Evolutionary conservation across 2,113 vertebrate species (phyloP).

Genomic region (Chloebia gouldiae): DNA sequence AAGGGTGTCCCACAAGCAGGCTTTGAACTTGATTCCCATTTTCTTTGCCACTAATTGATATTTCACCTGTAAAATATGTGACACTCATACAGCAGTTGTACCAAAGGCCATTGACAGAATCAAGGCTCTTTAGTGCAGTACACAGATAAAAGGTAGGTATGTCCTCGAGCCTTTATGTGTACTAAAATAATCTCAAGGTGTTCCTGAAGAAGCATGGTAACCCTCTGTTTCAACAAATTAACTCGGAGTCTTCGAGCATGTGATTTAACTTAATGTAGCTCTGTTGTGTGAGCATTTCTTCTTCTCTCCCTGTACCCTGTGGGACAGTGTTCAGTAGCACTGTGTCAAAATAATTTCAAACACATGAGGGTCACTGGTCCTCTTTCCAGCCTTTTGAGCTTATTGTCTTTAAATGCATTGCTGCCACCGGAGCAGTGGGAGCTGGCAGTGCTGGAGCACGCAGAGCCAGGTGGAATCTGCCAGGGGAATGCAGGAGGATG

Average conservation of each 20-base stretch:
- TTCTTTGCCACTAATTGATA: not conserved
- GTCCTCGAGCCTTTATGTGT: not conserved
- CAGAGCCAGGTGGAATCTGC: not conserved
- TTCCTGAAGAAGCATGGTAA: not conserved
- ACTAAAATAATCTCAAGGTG: not conserved
- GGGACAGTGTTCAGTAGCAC: not conserved
- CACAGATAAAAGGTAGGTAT: not conserved
- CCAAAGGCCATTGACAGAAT: not conserved
- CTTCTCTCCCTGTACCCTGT: not conserved
- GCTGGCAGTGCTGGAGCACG: not conserved
- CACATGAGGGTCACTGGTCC: not conserved
- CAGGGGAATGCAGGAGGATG: fast-evolving
- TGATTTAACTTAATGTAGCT: not conserved
- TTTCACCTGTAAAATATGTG: not conserved
- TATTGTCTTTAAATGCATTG: not conserved
- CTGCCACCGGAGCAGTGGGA: not conserved
- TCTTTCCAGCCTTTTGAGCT: not conserved
- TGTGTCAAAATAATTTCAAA: not conserved
- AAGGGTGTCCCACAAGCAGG: not conserved
- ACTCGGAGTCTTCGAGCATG: not conserved
- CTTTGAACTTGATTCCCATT: not conserved
- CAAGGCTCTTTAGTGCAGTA: not conserved
- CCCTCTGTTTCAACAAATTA: not conserved
- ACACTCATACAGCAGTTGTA: not conserved
- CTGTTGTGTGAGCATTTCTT: not conserved